Conservation (phyloP, 2,888 invertebrate species). For the Thelaira solivaga region DNA sequence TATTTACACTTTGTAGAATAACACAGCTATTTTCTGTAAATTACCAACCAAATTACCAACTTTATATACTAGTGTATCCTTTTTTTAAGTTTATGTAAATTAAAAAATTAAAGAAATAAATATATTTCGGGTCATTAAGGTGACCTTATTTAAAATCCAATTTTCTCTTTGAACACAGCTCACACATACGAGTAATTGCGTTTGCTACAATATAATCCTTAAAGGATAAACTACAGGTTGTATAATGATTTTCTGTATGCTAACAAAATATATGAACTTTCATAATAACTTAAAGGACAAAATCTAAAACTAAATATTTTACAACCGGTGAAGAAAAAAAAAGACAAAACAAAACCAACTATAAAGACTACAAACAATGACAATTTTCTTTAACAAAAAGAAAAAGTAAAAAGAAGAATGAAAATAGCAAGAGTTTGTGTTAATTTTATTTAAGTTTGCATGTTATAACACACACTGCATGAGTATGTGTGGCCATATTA, state of each 20-base stretch:
- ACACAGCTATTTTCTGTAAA: too few relatives aligned
- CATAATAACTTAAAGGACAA: background rate
- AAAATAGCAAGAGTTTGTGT: background rate
- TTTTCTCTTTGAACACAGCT: background rate
- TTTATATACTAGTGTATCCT: too few relatives aligned
- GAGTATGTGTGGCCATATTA: background rate
- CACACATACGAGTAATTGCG: background rate
- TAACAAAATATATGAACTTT: conserved; percentile 1
- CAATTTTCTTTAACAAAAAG: background rate
- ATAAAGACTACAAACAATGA: too few relatives aligned
- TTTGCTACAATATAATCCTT: background rate
- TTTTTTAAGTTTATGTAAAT: too few relatives aligned
- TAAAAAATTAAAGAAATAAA: too few relatives aligned
- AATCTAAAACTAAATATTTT: conserved; percentile 2
- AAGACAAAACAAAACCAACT: too few relatives aligned
- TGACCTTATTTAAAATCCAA: conserved; percentile 1
- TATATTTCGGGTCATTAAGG: background rate
- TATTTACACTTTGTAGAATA: too few relatives aligned
- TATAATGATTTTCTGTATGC: too few relatives aligned
- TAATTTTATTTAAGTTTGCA: too few relatives aligned
- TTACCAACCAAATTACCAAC: too few relatives aligned
- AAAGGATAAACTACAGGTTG: conserved; percentile 18
- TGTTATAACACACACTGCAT: background rate
- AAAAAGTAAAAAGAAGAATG: too few relatives aligned
- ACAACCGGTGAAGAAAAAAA: too few relatives aligned